These are phyloP conservation scores for Macaria notata DNA, from an alignment of 2,888 invertebrate species.

Conservation along the genomic window DNA sequence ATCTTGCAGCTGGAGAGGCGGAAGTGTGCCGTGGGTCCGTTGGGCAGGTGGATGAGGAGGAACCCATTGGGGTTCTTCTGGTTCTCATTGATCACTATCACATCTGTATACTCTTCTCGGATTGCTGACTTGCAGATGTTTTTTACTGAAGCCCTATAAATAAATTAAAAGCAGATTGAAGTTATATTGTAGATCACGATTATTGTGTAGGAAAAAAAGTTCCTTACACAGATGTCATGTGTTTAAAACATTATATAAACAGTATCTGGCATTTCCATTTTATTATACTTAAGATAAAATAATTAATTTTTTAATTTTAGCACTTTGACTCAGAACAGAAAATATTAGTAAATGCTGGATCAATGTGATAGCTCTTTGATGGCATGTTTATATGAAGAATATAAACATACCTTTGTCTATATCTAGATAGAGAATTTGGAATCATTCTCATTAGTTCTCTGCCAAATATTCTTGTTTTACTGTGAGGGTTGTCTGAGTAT, in stretches of 20 bases:
- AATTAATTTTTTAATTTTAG: no score
- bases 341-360: no score
- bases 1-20: constrained; percentile 95
- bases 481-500: constrained; percentile 94
- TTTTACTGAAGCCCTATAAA: constrained; percentile 92
- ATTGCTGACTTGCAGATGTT: constrained; percentile 94
- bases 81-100: constrained; percentile 97
- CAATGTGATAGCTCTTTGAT: no score
- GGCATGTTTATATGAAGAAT: no score
- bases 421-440: constrained; percentile 94
- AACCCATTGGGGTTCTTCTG: constrained; percentile 95
- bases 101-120: constrained; percentile 91
- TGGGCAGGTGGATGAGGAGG: constrained; percentile 95
- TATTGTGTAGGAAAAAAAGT: no score
- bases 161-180: neutral
- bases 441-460: constrained; percentile 94
- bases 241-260: no score
- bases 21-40: constrained; percentile 98
- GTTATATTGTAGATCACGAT: no score
- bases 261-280: no score
- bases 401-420: constrained; percentile 83
- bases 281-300: no score
- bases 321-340: no score
- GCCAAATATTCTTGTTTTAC: constrained; percentile 95
- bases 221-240: no score